Evolutionary conservation across 2,888 invertebrate species (phyloP), one percentile per base, ranked within the genome.

Genomic region (Harmothoe impar): DNA sequence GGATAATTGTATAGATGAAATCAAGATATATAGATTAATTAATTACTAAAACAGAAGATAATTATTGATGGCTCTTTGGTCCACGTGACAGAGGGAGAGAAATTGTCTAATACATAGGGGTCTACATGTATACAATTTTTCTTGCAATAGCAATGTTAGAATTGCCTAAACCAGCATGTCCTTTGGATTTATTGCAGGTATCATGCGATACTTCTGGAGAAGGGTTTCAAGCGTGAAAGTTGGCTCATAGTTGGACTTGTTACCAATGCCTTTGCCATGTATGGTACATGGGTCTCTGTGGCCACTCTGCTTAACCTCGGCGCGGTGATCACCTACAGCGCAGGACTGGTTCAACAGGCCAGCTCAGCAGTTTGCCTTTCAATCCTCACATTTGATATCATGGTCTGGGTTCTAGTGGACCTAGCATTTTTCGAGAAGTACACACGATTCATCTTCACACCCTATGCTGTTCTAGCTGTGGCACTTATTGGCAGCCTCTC

Each of bases 371-470:
- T 93, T 12, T 78, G 91, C 52, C 92, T 95, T 17, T 91, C 92
- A 31, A 88, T 94, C 31, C 91, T 94, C 31, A 51, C 93, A 7
- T 92, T 85, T 0, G 92, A 93, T 20, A 92, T 94, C 29, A 52
- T 92, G 0, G 90, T 92, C 12, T 94, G 93, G 91, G 91, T 93
- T 29, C 88, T 90, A 20, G 89, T 93, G 25, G 94, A 94, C 84
- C 92, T 93, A 52, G 91, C 93, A 62, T 78, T 94, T 23, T 89
- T 94, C 12, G 94, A 94, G 89, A 91, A 92, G 33, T 94, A 94
- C 89, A 92, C 94, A 0, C 93, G 95, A 0, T 95, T 94, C 92
- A 93, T 94, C 0, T 93, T 95, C 91, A 94, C 94, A 20, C 95
- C 94, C 0, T 94, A 94, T 91, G 52, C 94, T 31, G 94, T 94